These are phyloP conservation scores for Coelinius sp. DNA, from an alignment of 2,888 invertebrate species.

Conservation along the genomic window DNA sequence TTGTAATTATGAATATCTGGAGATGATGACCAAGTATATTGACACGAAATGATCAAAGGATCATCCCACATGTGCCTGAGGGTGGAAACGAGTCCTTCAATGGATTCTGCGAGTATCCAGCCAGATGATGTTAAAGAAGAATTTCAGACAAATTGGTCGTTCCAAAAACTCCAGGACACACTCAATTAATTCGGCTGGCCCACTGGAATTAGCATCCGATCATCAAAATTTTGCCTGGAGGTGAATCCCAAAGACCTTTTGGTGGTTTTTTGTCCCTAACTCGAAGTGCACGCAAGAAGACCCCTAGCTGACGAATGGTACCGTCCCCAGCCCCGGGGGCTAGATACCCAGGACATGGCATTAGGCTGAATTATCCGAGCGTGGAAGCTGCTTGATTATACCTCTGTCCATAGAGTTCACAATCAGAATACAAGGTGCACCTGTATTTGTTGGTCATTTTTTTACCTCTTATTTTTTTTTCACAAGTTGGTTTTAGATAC, in stretches of 20 bases:
- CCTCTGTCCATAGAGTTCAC: conserved; percentile 22
- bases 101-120: conserved; percentile 42
- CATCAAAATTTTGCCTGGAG: conserved; percentile 49
- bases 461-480: not conserved
- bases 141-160: conserved; percentile 55
- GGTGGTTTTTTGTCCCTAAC: conserved; percentile 35
- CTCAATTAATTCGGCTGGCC: conserved; percentile 52
- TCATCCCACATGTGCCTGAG: not conserved
- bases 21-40: too few species aligned
- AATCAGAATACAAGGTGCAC: conserved; percentile 19
- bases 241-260: conserved; percentile 38
- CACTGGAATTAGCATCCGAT: conserved; percentile 51
- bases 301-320: conserved; percentile 33
- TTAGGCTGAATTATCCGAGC: conserved; percentile 19
- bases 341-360: conserved; percentile 24
- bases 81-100: not conserved
- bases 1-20: too few species aligned
- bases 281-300: conserved; percentile 38
- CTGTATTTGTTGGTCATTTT: conserved; percentile 20
- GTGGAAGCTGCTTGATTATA: conserved; percentile 11
- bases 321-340: conserved; percentile 6
- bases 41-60: too few species aligned
- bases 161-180: conserved; percentile 41
- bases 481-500: conserved; percentile 3
- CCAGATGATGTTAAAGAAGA: conserved; percentile 44